Conservation (phyloP, 2,888 invertebrate species). For the Selenia dentaria region DNA sequence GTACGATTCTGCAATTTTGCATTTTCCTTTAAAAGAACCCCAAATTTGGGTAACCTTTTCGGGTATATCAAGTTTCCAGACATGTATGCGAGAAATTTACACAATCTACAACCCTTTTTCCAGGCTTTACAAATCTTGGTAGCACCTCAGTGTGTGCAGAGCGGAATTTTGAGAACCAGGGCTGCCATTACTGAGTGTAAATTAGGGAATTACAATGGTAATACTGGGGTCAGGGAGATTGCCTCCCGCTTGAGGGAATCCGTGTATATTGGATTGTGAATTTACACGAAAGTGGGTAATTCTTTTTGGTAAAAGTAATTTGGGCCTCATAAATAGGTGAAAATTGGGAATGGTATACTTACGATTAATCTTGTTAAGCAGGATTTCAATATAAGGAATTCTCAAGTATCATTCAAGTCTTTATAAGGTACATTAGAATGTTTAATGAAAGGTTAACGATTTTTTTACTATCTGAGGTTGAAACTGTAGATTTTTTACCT, state of each 20-base stretch:
- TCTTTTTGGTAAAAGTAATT: constrained; percentile 21
- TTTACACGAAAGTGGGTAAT: constrained; percentile 25
- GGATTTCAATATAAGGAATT: background rate
- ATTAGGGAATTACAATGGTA: constrained; percentile 51
- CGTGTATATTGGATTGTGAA: constrained; percentile 42
- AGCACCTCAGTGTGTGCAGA: constrained; percentile 25
- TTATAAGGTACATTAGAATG: background rate
- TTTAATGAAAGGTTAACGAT: background rate
- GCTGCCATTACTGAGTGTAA: constrained; percentile 50
- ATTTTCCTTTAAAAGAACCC: too few relatives aligned
- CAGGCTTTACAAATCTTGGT: constrained; percentile 5
- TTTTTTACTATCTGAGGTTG: too few relatives aligned
- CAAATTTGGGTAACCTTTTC: background rate
- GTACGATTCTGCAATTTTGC: too few relatives aligned
- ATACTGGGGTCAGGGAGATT: constrained; percentile 44
- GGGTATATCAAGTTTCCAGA: too few relatives aligned
- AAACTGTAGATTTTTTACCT: too few relatives aligned
- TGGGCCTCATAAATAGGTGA: constrained; percentile 12
- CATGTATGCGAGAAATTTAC: too few relatives aligned
- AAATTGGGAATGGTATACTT: constrained; percentile 3
- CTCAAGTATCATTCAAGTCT: background rate
- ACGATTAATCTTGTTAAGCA: constrained; percentile 8
- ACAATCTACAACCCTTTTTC: background rate
- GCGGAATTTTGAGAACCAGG: constrained; percentile 33
- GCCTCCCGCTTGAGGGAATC: constrained; percentile 37